Conservation (phyloP, 2,113 vertebrate genomes). For the Chloropsis hardwickii region DNA sequence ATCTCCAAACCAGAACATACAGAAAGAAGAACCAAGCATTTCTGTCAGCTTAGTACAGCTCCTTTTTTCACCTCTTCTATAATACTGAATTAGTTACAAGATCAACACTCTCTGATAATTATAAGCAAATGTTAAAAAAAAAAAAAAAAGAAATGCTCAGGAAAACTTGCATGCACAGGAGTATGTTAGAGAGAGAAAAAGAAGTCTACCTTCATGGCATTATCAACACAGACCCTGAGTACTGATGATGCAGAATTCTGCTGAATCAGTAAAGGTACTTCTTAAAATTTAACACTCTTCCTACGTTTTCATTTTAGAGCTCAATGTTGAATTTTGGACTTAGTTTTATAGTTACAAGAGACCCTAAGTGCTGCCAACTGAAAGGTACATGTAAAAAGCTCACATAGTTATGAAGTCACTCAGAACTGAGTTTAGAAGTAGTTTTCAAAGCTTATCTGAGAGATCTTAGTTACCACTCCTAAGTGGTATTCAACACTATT, state of each 20-base stretch:
- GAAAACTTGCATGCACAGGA: neutral
- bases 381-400: neutral
- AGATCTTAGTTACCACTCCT: neutral
- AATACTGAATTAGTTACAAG: neutral
- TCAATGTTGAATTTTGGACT: neutral
- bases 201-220: neutral
- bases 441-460: neutral
- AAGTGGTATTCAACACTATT: neutral
- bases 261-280: neutral
- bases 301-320: neutral
- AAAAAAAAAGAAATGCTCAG: neutral
- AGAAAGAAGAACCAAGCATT: neutral
- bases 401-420: neutral
- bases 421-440: neutral
- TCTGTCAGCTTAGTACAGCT: neutral
- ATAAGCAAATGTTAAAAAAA: neutral
- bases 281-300: neutral
- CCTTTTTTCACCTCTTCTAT: neutral
- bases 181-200: neutral
- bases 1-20: accelerated
- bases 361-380: neutral
- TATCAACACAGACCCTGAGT: neutral
- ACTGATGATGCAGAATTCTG: neutral
- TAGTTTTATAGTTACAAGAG: neutral
- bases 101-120: neutral